Evolutionary conservation across 1,140 invertebrate genomes (phyloP).

Genomic region (Cataglyphis hispanica): DNA sequence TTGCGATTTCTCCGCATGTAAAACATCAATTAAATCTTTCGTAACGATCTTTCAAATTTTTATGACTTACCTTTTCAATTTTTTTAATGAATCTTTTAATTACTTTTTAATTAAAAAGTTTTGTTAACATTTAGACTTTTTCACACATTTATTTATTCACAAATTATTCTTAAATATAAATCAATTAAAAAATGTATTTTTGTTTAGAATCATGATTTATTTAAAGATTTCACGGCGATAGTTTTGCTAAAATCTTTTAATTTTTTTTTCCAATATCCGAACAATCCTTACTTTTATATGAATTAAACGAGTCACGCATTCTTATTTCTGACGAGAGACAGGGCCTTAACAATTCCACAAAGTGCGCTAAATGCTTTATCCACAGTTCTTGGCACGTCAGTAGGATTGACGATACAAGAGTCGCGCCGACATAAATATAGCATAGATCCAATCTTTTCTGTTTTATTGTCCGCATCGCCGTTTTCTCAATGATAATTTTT

Average conservation of each 20-base stretch:
- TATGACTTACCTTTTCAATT: background rate
- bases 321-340: conserved; percentile 55
- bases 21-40: background rate
- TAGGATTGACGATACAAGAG: conserved; percentile 46
- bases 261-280: background rate
- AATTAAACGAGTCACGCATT: conserved; percentile 28
- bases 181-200: background rate
- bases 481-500: conserved; percentile 30
- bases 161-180: conserved; percentile 4
- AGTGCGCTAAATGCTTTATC: conserved; percentile 59
- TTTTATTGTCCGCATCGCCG: conserved; percentile 21
- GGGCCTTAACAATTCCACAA: conserved; percentile 54
- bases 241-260: background rate
- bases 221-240: background rate
- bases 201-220: too few species aligned
- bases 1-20: background rate
- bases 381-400: conserved; percentile 56
- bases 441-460: conserved; percentile 28
- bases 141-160: background rate
- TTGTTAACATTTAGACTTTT: background rate
- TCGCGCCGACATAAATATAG: conserved; percentile 53
- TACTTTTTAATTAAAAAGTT: too few species aligned
- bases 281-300: conserved; percentile 1
- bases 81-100: background rate
- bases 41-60: background rate